Evolutionary conservation across 2,113 vertebrate genomes (phyloP).

Genomic region (Lathamus discolor): DNA sequence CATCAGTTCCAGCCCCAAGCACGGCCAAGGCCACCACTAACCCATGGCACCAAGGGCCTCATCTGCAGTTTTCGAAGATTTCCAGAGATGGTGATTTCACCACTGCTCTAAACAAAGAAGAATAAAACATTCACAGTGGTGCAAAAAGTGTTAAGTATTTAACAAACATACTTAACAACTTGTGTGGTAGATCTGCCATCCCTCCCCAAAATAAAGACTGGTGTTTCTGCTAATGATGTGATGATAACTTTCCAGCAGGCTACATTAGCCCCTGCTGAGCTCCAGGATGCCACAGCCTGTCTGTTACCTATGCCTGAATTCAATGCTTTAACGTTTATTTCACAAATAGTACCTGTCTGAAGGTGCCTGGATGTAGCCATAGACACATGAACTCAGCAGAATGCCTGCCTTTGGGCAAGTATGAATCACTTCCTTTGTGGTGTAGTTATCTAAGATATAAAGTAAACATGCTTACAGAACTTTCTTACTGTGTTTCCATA

Average conservation of each 20-base stretch:
- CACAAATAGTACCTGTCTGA: not conserved
- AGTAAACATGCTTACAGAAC: not conserved
- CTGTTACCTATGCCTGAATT: not conserved
- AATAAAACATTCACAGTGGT: not conserved
- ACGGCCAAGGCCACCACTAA: not conserved
- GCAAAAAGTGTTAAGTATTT: not conserved
- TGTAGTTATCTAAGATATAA: not conserved
- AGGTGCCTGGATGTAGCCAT: not conserved
- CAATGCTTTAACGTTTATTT: not conserved
- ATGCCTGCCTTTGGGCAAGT: constrained; percentile 1
- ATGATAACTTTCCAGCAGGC: constrained; percentile 16
- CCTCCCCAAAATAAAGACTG: not conserved
- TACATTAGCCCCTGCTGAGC: constrained; percentile 18
- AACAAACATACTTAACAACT: not conserved
- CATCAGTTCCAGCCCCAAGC: not conserved
- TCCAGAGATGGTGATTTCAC: not conserved
- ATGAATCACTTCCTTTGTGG: constrained; percentile 8
- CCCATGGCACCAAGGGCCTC: not conserved
- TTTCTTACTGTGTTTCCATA: accelerated
- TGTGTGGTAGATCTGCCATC: not conserved
- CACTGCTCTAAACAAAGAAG: not conserved
- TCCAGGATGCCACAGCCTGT: not conserved
- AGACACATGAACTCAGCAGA: not conserved
- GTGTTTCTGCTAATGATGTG: constrained; percentile 18
- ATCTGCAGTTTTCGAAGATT: not conserved